Evolutionary conservation across 2,888 invertebrate genomes (phyloP).

Genomic region (Ochropleura leucogaster): DNA sequence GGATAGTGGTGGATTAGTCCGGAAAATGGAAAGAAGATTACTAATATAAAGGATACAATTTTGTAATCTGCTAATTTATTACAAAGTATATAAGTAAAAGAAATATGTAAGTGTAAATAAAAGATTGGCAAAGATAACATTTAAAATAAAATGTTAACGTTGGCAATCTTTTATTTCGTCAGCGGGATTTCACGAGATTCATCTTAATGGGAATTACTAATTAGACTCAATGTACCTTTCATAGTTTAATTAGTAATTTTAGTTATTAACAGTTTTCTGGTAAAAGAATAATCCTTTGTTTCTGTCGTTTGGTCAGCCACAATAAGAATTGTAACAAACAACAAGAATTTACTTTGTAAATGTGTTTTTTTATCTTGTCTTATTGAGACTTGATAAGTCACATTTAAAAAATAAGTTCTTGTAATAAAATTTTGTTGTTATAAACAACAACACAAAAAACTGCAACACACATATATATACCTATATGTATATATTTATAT

Average conservation of each 20-base stretch:
- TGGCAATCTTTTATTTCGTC: conserved; percentile 32
- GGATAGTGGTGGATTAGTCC: conserved; percentile 32
- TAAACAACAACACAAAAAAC: no score
- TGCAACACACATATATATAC: no score
- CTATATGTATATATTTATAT: no score
- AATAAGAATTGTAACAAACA: neutral
- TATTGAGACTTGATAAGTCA: no score
- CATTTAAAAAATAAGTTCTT: no score
- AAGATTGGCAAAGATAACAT: no score
- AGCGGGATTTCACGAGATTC: conserved; percentile 3
- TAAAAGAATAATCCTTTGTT: neutral
- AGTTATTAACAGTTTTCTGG: neutral
- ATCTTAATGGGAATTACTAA: conserved; percentile 41
- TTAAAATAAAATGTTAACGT: conserved; percentile 45
- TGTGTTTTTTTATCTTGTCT: no score
- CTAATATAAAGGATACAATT: conserved; percentile 17
- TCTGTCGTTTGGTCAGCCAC: neutral
- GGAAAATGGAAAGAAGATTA: conserved; percentile 40
- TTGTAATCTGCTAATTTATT: conserved; percentile 35
- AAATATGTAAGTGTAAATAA: no score
- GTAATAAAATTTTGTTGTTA: no score
- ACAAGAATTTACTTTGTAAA: no score
- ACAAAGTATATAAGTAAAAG: conserved; percentile 12
- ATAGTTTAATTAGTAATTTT: conserved; percentile 4
- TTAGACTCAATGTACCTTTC: conserved; percentile 5